Evolutionary conservation across 2,113 vertebrate genomes (phyloP).

Genomic region (Charina bottae): DNA sequence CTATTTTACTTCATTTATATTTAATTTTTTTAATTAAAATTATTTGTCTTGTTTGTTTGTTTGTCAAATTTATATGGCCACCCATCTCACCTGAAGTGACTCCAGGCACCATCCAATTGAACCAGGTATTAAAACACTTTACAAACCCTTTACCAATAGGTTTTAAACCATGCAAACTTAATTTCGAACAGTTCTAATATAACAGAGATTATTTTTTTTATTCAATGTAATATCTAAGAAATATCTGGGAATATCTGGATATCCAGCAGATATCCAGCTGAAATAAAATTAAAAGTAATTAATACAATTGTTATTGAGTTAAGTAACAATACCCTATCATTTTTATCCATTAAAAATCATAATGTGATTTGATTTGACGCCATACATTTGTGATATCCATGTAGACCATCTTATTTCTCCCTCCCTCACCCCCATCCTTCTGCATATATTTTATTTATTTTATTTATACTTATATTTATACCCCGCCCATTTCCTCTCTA

Average conservation of each 20-base stretch:
- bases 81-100: background rate
- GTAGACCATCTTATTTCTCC: background rate
- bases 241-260: background rate
- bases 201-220: background rate
- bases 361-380: background rate
- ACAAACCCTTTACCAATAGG: background rate
- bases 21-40: background rate
- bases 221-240: background rate
- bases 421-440: background rate
- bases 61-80: background rate
- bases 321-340: background rate
- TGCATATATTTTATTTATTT: no score
- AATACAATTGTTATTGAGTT: background rate
- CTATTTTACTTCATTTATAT: background rate
- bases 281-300: background rate
- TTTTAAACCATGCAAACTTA: background rate
- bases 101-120: background rate
- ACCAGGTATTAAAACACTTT: background rate
- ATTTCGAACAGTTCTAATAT: background rate
- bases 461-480: no score
- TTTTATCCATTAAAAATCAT: background rate
- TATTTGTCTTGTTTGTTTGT: background rate
- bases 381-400: background rate
- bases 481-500: no score
- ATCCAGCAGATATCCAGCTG: background rate